Base-by-base conservation (phyloP, 2,888 invertebrate genomes). In the Junonia oenone region DNA sequence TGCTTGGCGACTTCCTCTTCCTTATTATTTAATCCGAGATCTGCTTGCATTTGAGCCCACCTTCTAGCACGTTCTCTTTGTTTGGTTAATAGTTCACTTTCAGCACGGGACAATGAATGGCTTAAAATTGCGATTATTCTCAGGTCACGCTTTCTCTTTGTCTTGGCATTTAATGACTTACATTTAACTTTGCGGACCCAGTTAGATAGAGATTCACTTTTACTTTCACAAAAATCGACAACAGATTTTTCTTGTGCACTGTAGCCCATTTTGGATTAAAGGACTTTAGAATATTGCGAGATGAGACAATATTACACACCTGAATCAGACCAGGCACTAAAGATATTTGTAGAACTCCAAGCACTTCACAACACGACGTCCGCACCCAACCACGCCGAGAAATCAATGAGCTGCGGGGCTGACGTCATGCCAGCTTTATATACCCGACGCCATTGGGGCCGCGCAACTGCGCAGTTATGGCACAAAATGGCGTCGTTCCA, bases 61-160 rank as follows among this genome's bases (percentile, higher is more conserved):
- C 89, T 91, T 68, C 90, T 81, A 67, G 92, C 92, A 64, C 93
- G 89, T 76, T 92, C 91, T 71, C 92, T 83, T 81, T 94, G 93
- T 79, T 93, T 93, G 67, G 76, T 76, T 64, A 92, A 78, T 56
- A 94, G 85, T 70, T 93, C 92, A 63, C 76, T 81, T 72, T 93
- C 92, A 2, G 94, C 93, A 63, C 91, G 91, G 61, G 73, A 73
- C 52, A 94, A 76, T 38, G 93, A 92, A 71, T 88, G 85, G 64
- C 91, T 90, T 72, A 94, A 87, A 69, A 94, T 91, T 66, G 94
- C 93, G 78, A 93, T 92, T 66, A 93, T 83, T 66, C 93, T 90
- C 62, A 93, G 80, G 76, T 93, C 91, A 68, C 92, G 92, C 66
- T 90, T 91, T 71, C 88, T 91, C 81, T 87, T 91, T 70, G 89